Evolutionary conservation across 2,888 invertebrate genomes (phyloP), one percentile per base, ranked within the genome.

Genomic region (Julus scandinavius): DNA sequence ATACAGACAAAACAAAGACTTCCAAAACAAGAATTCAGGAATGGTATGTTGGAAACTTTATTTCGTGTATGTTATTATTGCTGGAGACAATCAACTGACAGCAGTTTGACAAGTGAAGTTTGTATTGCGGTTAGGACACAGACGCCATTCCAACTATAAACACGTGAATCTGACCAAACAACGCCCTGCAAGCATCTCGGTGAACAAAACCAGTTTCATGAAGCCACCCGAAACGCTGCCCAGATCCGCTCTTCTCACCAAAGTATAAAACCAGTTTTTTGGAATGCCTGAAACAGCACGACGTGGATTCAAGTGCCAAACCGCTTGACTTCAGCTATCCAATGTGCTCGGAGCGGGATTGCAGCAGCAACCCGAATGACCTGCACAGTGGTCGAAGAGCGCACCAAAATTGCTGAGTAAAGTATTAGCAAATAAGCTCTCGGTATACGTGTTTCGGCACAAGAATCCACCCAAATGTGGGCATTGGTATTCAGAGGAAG

Each of bases 391-490:
- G 20, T n/a, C n/a, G n/a, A n/a, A 38, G 38, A 80, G 80, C 63
- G 17, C 1, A 13, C 80, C 7, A 29, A 80, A 80, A 80, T 80
- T 80, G 80, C 80, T 80, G 80, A 80, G 80, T 80, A 80, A 80
- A 80, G 80, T 13, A 80, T 80, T 80, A 80, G 80, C 38, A 80
- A 80, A 80, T 80, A 80, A 80, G 80, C 80, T 80, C 38, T 80
- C 38, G 29, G 80, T 38, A 54, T 54, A 20, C 80, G 80, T 80
- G 80, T 29, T 80, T 80, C 29, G 80, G 80, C 80, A 80, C 80
- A 80, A 80, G 80, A 80, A 80, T 80, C 80, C 80, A 38, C 80
- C 80, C 80, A 80, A 80, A 80, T 80, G 80, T 38, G 80, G 80
- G 29, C 80, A 80, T 80, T 80, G 80, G 80, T 80, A 80, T 80